phyloP scores from a whole-genome alignment of 2,888 invertebrate species.

The Sphaeridia pumilis region DNA sequence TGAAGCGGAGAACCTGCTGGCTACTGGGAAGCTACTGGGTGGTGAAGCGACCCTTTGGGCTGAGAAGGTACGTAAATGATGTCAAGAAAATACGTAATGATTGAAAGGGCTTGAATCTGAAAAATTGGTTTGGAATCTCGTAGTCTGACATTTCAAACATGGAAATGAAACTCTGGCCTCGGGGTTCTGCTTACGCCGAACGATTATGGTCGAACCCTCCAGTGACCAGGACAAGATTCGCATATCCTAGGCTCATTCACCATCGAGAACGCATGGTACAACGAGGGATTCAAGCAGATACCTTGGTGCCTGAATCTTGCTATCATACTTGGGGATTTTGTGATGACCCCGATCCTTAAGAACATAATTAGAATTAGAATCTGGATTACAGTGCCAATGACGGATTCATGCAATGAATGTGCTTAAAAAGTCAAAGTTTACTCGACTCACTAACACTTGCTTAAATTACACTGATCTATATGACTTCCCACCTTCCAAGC shows the following conservation, averaged over 20 bases:
- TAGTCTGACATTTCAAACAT: constrained; percentile 33
- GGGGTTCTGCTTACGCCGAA: constrained; percentile 68
- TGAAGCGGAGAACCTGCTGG: constrained; percentile 16
- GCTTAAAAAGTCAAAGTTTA: no score
- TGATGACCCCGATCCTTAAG: constrained; percentile 16
- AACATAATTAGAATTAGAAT: no score
- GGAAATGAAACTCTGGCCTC: constrained; percentile 65
- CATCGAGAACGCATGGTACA: constrained; percentile 54
- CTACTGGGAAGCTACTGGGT: constrained; percentile 46
- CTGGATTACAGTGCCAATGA: no score
- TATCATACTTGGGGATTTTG: constrained; percentile 31
- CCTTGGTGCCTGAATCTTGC: constrained; percentile 31
- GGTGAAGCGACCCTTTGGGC: constrained; percentile 76
- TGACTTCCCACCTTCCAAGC: constrained; percentile 40
- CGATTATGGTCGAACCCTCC: constrained; percentile 64
- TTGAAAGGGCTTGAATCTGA: no score
- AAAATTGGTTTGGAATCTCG: no score
- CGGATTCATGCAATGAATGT: no score
- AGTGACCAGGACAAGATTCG: constrained; percentile 25
- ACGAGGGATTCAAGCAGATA: constrained; percentile 46
- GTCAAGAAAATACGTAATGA: no score
- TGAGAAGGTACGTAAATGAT: constrained; percentile 52
- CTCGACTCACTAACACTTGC: no score
- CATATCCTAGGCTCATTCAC: constrained; percentile 45
- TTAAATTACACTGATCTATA: no score